Conservation (phyloP, 2,113 vertebrate genomes). For the Alligator sinensis region DNA sequence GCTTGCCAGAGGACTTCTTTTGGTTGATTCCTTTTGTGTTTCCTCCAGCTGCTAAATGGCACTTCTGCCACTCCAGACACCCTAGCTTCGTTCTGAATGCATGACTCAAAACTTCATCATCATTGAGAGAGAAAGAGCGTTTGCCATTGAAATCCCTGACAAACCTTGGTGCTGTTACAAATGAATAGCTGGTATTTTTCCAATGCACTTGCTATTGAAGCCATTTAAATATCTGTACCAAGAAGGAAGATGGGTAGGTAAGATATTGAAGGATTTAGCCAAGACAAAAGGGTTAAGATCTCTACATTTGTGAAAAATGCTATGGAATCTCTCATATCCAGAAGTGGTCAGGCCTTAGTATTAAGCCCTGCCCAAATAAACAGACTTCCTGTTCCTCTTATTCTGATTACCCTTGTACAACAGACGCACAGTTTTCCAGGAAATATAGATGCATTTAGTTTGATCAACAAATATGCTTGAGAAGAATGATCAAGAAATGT, state of each 20-base stretch:
- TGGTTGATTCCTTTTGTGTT: too few relatives aligned
- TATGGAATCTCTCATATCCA: background rate
- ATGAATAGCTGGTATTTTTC: too few relatives aligned
- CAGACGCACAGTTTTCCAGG: conserved; percentile 11
- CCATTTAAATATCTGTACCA: too few relatives aligned
- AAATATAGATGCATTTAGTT: conserved; percentile 29
- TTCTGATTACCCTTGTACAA: background rate
- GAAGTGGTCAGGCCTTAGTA: background rate
- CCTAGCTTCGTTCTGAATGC: too few relatives aligned
- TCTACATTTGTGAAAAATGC: background rate
- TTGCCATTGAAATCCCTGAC: too few relatives aligned
- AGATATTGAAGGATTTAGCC: background rate
- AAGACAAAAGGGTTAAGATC: background rate
- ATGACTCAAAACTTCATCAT: too few relatives aligned
- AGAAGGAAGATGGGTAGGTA: background rate
- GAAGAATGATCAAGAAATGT: conserved; percentile 11
- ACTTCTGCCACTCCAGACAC: too few relatives aligned
- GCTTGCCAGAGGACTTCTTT: too few relatives aligned
- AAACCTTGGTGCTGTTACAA: too few relatives aligned
- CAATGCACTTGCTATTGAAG: too few relatives aligned
- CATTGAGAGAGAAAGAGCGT: too few relatives aligned
- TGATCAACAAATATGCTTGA: conserved; percentile 37
- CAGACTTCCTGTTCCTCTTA: background rate
- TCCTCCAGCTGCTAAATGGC: background rate
- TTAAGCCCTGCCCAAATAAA: background rate